Evolutionary conservation across 2,797 vertebrate species (phyloP).

Genomic region (Hoplostethus atlanticus): DNA sequence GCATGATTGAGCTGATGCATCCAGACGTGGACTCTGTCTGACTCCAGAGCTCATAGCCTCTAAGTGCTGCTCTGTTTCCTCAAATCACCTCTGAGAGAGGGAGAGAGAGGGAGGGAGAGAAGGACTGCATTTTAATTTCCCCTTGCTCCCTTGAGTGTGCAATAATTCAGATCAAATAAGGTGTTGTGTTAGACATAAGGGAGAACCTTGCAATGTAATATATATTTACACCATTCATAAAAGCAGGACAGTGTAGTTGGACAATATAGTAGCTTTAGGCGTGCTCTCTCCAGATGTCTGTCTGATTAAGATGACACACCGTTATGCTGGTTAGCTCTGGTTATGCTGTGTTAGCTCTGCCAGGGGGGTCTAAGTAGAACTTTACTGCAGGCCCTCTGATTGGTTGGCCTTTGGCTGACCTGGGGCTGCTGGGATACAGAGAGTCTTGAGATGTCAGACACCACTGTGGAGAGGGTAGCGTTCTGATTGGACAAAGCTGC

Average conservation of each 20-base stretch:
- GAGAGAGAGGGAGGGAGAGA: slow-evolving; percentile 4
- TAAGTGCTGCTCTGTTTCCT: slow-evolving; percentile 66
- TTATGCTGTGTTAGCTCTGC: slow-evolving; percentile 43
- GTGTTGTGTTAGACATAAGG: slow-evolving; percentile 35
- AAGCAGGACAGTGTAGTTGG: slow-evolving; percentile 38
- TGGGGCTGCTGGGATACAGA: slow-evolving; percentile 49
- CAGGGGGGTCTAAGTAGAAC: slow-evolving; percentile 66
- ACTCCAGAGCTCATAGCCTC: slow-evolving; percentile 59
- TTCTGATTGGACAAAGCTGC: slow-evolving; percentile 26
- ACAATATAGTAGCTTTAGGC: slow-evolving; percentile 36
- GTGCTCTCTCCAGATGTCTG: slow-evolving; percentile 66
- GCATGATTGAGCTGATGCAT: slow-evolving; percentile 64
- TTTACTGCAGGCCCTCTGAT: slow-evolving; percentile 60
- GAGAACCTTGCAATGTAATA: slow-evolving; percentile 23
- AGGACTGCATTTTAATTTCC: slow-evolving; percentile 32
- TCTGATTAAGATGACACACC: slow-evolving; percentile 77
- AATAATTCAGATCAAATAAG: slow-evolving; percentile 45
- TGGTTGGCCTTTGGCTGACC: slow-evolving; percentile 77
- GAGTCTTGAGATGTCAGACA: slow-evolving; percentile 65
- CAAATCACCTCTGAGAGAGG: slow-evolving; percentile 56
- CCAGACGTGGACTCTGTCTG: slow-evolving; percentile 51
- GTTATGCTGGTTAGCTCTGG: slow-evolving; percentile 55
- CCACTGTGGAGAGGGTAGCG: slow-evolving; percentile 32
- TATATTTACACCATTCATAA: slow-evolving; percentile 60
- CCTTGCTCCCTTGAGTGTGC: slow-evolving; percentile 21